These are phyloP conservation scores for Nycteola revayana DNA, from an alignment of 2,888 invertebrate species.

Conservation along the genomic window DNA sequence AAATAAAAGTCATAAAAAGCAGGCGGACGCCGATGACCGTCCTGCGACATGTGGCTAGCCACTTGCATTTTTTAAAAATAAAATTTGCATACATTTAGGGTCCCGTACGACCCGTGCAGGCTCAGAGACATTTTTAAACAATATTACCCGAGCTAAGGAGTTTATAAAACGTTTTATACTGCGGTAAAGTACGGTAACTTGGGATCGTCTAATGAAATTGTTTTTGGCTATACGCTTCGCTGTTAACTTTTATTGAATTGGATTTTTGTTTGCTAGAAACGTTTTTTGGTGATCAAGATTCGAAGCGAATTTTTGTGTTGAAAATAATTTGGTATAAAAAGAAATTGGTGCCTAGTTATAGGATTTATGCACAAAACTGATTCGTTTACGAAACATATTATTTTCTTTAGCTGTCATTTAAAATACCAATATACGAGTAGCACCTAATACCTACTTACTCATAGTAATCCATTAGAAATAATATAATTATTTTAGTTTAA, in stretches of 20 bases:
- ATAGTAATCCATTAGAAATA: too few species aligned
- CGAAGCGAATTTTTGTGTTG: background rate
- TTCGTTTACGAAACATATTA: too few species aligned
- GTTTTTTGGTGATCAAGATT: conserved; percentile 27
- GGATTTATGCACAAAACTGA: background rate
- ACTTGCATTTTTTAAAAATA: conserved; percentile 76
- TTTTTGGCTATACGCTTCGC: conserved; percentile 37
- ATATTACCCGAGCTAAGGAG: conserved; percentile 37
- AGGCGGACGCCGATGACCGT: conserved; percentile 36
- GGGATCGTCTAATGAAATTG: conserved; percentile 55
- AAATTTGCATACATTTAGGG: conserved; percentile 75
- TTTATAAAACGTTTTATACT: conserved; percentile 38
- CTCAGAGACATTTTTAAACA: conserved; percentile 39
- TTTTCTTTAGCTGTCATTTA: too few species aligned
- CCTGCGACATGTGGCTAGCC: conserved; percentile 67
- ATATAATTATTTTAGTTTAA: too few species aligned
- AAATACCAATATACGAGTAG: too few species aligned
- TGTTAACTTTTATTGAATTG: conserved; percentile 35
- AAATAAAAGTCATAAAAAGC: conserved; percentile 53
- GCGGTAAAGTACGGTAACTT: conserved; percentile 27
- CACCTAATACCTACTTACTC: too few species aligned
- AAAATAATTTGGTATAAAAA: background rate
- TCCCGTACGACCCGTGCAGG: conserved; percentile 26
- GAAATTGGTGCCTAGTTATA: too few species aligned
- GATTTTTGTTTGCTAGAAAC: conserved; percentile 27